A percentile compares a stretch with the other conserved stretches of the same genome.
Evolutionary conservation across 2,113 vertebrate species (phyloP).

Genomic region (Morphnarchus princeps): DNA sequence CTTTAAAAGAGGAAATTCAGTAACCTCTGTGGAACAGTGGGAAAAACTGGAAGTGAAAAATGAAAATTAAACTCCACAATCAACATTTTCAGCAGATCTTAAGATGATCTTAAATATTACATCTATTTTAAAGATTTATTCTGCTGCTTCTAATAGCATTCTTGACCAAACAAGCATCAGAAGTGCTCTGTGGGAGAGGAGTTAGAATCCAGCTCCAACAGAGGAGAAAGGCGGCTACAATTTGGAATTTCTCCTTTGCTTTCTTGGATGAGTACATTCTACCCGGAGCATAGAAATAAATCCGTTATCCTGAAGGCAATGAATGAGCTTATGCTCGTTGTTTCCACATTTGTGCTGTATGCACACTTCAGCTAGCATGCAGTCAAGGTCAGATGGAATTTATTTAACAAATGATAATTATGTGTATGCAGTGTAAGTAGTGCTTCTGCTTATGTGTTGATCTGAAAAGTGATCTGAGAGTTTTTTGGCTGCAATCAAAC

Average conservation of each 20-base stretch:
- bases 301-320: not conserved
- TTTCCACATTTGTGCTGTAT: not conserved
- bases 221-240: not conserved
- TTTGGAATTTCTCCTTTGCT: not conserved
- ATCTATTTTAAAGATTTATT: slow-evolving; percentile 5
- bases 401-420: not conserved
- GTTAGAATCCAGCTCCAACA: not conserved
- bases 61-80: not conserved
- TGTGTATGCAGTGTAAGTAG: not conserved
- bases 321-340: not conserved
- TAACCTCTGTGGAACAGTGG: not conserved
- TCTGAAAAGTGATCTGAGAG: not conserved
- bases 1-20: not conserved
- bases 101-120: not conserved
- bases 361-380: not conserved
- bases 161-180: not conserved
- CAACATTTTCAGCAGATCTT: not conserved
- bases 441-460: not conserved
- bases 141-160: not conserved
- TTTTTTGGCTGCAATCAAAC: not conserved
- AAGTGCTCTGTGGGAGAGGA: not conserved
- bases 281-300: not conserved
- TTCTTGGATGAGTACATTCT: not conserved
- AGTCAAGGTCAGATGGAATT: not conserved
- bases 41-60: not conserved